phyloP scores from a whole-genome alignment of 2,797 vertebrate genomes.

The Xerus rutilus region DNA sequence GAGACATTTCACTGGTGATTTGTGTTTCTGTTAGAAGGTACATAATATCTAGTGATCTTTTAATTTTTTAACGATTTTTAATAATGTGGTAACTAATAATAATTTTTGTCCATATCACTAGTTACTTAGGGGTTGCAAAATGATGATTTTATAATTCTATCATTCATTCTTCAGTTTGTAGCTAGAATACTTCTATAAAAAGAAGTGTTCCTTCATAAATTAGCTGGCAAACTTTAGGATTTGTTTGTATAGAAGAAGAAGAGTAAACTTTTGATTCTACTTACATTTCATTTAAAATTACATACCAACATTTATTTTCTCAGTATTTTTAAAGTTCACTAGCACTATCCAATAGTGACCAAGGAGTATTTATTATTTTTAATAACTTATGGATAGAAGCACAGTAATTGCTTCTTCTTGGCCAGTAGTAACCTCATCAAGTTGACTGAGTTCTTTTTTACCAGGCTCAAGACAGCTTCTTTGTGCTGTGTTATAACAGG shows the following conservation, averaged over 20 bases:
- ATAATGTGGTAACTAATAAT: background rate
- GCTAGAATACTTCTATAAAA: background rate
- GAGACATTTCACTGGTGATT: background rate
- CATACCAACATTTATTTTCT: background rate
- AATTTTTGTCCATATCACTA: background rate
- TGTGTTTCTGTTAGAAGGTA: background rate
- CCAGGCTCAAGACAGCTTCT: background rate
- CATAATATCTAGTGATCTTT: background rate
- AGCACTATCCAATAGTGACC: background rate
- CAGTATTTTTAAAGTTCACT: background rate
- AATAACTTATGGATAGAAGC: background rate
- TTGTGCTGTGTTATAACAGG: background rate
- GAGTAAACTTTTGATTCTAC: background rate
- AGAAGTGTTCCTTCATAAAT: background rate
- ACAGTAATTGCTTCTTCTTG: background rate
- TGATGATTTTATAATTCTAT: background rate
- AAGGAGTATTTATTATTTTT: background rate
- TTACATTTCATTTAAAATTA: background rate
- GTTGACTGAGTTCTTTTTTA: background rate
- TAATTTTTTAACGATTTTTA: background rate
- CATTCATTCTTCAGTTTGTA: slow-evolving; percentile 1
- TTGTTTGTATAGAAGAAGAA: background rate
- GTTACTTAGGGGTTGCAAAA: background rate
- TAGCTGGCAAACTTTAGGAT: background rate
- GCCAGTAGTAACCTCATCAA: background rate